Base-by-base conservation (phyloP, 2,888 invertebrate species). In the Cheilosia vulpina region DNA sequence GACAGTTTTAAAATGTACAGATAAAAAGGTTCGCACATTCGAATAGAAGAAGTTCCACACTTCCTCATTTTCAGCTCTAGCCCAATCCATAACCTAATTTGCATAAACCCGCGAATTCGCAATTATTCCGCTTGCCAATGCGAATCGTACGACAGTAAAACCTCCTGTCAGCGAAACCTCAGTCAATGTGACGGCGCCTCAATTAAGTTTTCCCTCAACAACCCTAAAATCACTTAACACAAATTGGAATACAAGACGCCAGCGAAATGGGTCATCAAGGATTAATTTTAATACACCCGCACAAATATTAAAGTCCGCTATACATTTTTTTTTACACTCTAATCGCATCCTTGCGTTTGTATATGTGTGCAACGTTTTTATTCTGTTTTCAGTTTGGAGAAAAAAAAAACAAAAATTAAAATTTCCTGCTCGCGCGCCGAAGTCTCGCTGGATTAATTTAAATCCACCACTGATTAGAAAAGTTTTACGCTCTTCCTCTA, bases 381-480 rank as follows among this genome's bases (percentile, higher is more conserved):
- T 47, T 77, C 62, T 77, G 38, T 65, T 73, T 73, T 63, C 31
- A 31, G 63, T 69, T 69, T 50, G 47, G 52, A 41, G 43, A 50
- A 5, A 57, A 38, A 38, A 57, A 57, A 19, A 58, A 55, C 43
- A 45, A 66, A 69, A 71, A 82, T 71, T 65, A 45, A 71, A 82
- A 71, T 72, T 65, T 66, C 53, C 60, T 47, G 38, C 65, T 53
- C 65, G 71, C 65, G 71, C 76, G 76, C 75, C 71, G 72, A 66
- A 77, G 71, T 77, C 81, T 87, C 73, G 63, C 41, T 52, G 85
- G 85, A 87, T 82, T 87, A 77, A 87, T 81, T 87, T 87, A 77
- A 87, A 87, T 87, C 85, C 85, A 81, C 81, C 85, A 73, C 85
- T 87, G 85, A 87, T 87, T 87, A 87, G 85, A 87, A 87, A 87